Base-by-base conservation (phyloP, 1,140 invertebrate genomes). In the Heliconius himera region DNA sequence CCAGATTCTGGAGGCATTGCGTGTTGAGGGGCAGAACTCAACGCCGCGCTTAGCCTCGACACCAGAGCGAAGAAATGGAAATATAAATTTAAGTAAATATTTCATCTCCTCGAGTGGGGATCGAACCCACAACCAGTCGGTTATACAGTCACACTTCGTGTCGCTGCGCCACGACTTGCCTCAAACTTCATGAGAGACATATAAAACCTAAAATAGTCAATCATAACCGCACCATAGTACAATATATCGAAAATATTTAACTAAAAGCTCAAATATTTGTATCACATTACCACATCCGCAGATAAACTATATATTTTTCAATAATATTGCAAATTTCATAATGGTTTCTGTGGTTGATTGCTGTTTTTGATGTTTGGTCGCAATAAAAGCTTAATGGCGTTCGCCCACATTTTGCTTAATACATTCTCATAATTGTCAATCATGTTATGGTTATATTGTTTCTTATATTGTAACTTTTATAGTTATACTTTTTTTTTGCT, bases 331-430 rank as follows among this genome's bases (percentile, higher is more conserved):
- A 66, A 26, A 29, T 66, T n/a, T 66, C 60, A 22, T 66, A 66
- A 66, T 66, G 60, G 60, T 29, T 66, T 66, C 22, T 66, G 60
- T 26, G 60, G 60, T 66, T 66, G 60, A 66, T 66, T 66, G 60
- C 60, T 66, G 60, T 66, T 66, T 66, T 66, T 66, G 60, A 66
- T 29, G 60, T 18, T 4, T 13, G 26, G 29, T 29, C 22, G 13
- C n/a, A 66, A 66, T 66, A 66, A 66, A 29, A 16, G 60, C 60
- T 29, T 66, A 66, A 66, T 66, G n/a, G 60, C 60, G 60, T 29
- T 13, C 60, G 60, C 11, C 22, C 60, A 66, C 22, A 66, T 29
- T 26, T 29, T 66, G 26, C 11, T 66, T 29, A 5, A 66, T 66
- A 66, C 1, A 66, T 29, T 56, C n/a, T 22, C n/a, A 66, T 66